Base-by-base conservation (phyloP, 2,797 vertebrate genomes). In the Hippocampus kuda region DNA sequence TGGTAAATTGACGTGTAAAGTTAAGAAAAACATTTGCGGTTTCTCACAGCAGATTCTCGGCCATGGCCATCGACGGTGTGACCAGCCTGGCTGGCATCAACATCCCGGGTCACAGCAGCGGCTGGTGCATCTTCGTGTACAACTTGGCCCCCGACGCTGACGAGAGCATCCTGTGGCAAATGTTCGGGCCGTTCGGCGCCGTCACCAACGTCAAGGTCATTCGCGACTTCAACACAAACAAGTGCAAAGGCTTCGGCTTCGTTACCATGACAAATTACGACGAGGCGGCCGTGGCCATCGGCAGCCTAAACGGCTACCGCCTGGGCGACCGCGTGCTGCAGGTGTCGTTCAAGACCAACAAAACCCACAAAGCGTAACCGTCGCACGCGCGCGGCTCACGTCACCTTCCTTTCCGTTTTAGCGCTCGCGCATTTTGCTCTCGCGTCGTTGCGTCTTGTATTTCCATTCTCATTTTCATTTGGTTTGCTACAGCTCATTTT, bases 211-310 rank as follows among this genome's bases (percentile, higher is more conserved):
- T 99, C 85, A 98, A 98, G 89, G 96, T 98, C 86, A 99, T 98
- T 84, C 95, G 97, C 74, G 96, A 99, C 89, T 99, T 98, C 85
- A 98, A 95, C 90, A 98, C 97, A 86, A 98, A 98, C 91, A 99
- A 98, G 88, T 99, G 97, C 92, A 98, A 97, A 92, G 97, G 97
- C 85, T 99, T 99, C 89, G 97, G 97, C 86, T 99, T 99, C 89
- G 96, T 99, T 89, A 98, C 97, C 89, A 99, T 99, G 97, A 99
- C 97, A 82, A 99, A 98, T 93, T 98, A 99, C 70, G 97, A 99
- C 10, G 97, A 99, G 88, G 97, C 97, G 1, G 97, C 96, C 68
- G 96, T 98, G 92, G 97, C 97, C 71, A 99, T 99, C 79, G 95
- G 95, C 83, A 99, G 97, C 90, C 90, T 99, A 85, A 99, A 99